These are phyloP conservation scores for Anthrax anthrax DNA, from an alignment of 2,888 invertebrate genomes.

Conservation along the genomic window DNA sequence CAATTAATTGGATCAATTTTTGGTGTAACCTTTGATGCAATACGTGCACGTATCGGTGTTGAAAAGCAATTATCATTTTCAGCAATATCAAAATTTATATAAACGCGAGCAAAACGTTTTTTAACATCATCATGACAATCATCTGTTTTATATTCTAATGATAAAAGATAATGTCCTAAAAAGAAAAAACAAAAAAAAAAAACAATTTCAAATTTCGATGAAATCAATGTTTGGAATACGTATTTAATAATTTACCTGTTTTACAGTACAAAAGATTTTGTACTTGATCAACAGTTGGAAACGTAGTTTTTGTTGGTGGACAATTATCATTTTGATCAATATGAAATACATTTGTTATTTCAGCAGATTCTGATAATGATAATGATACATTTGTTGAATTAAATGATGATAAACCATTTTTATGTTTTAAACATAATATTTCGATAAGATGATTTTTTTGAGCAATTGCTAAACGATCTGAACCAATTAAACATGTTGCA, in stretches of 20 bases:
- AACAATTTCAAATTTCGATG: no score
- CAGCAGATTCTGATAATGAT: not conserved
- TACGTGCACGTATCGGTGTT: conserved; percentile 47
- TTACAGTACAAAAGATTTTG: conserved; percentile 50
- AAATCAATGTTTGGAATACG: conserved; percentile 10
- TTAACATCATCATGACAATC: not conserved
- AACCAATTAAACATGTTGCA: conserved; percentile 26
- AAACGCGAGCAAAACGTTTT: conserved; percentile 44
- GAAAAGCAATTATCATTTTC: conserved; percentile 21
- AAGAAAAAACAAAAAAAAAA: conserved; percentile 1
- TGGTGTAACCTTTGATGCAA: conserved; percentile 61
- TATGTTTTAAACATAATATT: conserved; percentile 14
- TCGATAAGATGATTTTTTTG: conserved; percentile 32
- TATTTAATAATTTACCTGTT: conserved; percentile 38
- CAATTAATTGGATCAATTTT: conserved; percentile 47
- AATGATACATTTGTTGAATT: conserved; percentile 9
- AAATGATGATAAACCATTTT: not conserved
- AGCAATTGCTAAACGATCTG: conserved; percentile 29
- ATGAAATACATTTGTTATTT: not conserved
- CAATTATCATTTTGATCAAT: conserved; percentile 17
- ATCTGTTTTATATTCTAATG: conserved; percentile 39
- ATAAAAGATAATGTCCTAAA: conserved; percentile 48
- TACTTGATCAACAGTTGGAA: conserved; percentile 60
- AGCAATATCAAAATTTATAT: conserved; percentile 56
- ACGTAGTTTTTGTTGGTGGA: conserved; percentile 34